phyloP scores from a whole-genome alignment of 2,888 invertebrate species.

The Tipula helvola region DNA sequence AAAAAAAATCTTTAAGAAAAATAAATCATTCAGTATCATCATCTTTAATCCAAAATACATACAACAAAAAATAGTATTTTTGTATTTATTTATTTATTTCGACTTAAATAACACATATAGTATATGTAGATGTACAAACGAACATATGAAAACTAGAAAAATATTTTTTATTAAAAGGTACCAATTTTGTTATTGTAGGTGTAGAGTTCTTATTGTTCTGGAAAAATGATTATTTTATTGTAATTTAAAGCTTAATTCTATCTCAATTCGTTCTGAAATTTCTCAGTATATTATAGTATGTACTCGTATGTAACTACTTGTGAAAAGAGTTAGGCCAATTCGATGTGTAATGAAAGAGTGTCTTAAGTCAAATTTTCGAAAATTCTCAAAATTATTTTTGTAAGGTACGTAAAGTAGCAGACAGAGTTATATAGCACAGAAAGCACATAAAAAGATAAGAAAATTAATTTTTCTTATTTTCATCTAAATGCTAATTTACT shows the following conservation, averaged over 20 bases:
- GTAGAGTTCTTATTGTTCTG: background rate
- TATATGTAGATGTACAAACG: background rate
- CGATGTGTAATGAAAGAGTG: background rate
- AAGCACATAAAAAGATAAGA: background rate
- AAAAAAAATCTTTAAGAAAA: background rate
- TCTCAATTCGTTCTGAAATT: background rate
- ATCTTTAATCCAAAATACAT: background rate
- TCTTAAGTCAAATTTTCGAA: background rate
- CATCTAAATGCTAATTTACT: background rate
- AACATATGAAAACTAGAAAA: background rate
- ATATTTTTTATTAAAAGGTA: background rate
- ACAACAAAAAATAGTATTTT: background rate
- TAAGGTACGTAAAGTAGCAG: background rate
- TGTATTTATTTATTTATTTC: background rate
- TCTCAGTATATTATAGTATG: background rate
- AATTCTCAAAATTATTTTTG: background rate
- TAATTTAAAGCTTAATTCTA: background rate
- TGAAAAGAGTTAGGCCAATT: background rate
- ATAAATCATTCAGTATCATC: slow-evolving; percentile 4
- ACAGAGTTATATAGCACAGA: background rate
- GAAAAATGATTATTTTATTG: background rate
- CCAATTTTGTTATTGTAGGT: background rate
- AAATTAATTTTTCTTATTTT: background rate
- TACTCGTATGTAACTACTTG: background rate
- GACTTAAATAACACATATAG: background rate